Conservation (phyloP, 2,797 vertebrate species). For the Buceros bicornis region DNA sequence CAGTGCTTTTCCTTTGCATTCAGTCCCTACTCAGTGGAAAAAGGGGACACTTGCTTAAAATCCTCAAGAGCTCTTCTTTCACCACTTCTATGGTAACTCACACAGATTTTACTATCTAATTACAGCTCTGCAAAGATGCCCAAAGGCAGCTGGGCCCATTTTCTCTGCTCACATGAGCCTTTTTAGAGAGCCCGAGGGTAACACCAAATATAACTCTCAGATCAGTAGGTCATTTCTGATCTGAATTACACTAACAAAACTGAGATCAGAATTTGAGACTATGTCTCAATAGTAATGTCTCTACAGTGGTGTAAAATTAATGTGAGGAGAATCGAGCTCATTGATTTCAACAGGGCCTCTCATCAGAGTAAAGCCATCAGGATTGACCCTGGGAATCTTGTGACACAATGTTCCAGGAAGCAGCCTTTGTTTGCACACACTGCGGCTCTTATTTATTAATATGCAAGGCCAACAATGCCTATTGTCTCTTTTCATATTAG, state of each 20-base stretch:
- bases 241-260: not conserved
- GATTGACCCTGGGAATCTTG: constrained; percentile 68
- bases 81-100: not conserved
- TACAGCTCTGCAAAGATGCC: not conserved
- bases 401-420: constrained; percentile 75
- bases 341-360: constrained; percentile 26
- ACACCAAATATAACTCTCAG: accelerated
- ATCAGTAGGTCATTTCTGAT: not conserved
- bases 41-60: not conserved
- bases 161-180: not conserved
- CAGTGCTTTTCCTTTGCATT: not conserved
- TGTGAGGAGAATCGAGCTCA: not conserved
- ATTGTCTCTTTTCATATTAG: constrained; percentile 68
- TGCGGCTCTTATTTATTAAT: constrained; percentile 74
- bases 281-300: not conserved
- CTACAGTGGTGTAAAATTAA: not conserved
- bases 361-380: not conserved
- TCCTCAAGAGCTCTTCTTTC: not conserved
- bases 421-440: constrained; percentile 76
- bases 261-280: not conserved
- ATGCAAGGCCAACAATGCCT: constrained; percentile 65
- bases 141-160: not conserved
- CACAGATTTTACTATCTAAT: not conserved
- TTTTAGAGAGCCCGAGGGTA: not conserved
- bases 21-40: not conserved